Conservation (phyloP, 2,888 invertebrate species). For the Mythimna impura region DNA sequence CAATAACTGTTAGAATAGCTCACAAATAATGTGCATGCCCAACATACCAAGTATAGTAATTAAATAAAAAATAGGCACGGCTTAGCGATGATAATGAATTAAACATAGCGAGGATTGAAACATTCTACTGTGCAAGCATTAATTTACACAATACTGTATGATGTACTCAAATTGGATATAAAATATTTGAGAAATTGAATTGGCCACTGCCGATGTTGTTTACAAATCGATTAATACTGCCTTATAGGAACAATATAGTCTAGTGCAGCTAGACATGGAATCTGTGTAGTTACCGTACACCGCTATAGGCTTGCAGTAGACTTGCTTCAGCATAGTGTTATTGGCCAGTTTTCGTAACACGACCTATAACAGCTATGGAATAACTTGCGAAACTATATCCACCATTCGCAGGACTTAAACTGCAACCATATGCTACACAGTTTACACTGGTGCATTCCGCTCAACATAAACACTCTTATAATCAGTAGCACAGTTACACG, state of each 20-base stretch:
- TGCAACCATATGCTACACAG: slow-evolving; percentile 52
- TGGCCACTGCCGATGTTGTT: not conserved
- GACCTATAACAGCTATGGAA: slow-evolving; percentile 46
- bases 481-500: slow-evolving; percentile 56
- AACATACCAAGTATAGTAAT: slow-evolving; percentile 42
- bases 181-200: slow-evolving; percentile 29
- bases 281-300: slow-evolving; percentile 13
- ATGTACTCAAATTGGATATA: slow-evolving; percentile 24
- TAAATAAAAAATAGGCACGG: slow-evolving; percentile 37
- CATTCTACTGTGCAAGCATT: slow-evolving; percentile 25
- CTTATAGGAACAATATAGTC: slow-evolving; percentile 13
- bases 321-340: slow-evolving; percentile 1
- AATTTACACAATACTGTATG: slow-evolving; percentile 21
- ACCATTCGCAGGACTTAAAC: slow-evolving; percentile 32
- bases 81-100: slow-evolving; percentile 55
- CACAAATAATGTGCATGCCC: slow-evolving; percentile 31
- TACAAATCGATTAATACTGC: slow-evolving; percentile 16
- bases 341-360: slow-evolving; percentile 56
- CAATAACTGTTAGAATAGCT: slow-evolving; percentile 51
- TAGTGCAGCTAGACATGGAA: slow-evolving; percentile 27
- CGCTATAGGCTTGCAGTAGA: slow-evolving; percentile 17
- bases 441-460: slow-evolving; percentile 53
- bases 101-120: slow-evolving; percentile 37
- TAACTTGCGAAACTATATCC: slow-evolving; percentile 52
- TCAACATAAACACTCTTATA: slow-evolving; percentile 59